Base-by-base conservation (phyloP, 2,888 invertebrate genomes). In the Selenia dentaria region DNA sequence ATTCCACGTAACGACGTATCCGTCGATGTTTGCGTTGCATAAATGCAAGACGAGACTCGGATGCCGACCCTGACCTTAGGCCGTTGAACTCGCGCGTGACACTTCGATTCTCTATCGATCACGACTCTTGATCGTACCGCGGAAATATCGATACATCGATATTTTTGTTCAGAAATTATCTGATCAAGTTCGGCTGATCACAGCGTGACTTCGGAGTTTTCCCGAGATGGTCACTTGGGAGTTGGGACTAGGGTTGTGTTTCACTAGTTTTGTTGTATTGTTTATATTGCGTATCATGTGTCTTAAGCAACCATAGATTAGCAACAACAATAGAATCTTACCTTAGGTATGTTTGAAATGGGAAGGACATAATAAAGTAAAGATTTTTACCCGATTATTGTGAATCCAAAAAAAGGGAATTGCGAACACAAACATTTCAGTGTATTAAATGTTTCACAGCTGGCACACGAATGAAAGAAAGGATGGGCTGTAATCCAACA, bases 71-170 rank as follows among this genome's bases (percentile, higher is more conserved):
- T 89, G 89, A 90, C 88, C 89, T 62, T 59, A 70, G 88, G 84
- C 68, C 83, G 70, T 76, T 65, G 79, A 87, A 79, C 86, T 74
- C 73, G 82, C 82, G 77, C 90, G 90, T 90, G 90, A 89, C 89
- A 89, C 84, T 88, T 87, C 83, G 86, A 85, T 87, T 81, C 79
- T 83, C 85, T 82, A 89, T 89, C 87, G 89, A 89, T 89, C 90
- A 89, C 89, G 90, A 90, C 86, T 68, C 58, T 58, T 65, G 74
- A 84, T 82, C 81, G 69, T 58, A 65, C 70, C 67, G 73, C 79
- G 74, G 70, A 68, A 68, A 69, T 68, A 82, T 83, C 82, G 82
- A 68, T 75, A 80, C 75, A 71, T 71, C 71, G 76, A 81, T 83
- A 81, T 82, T 84, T 83, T 82, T 79, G 73, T 71, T 66, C 59